Conservation (phyloP, 37 sponge, comb jelly and placozoan genomes). For the Amphimedon queenslandica region DNA sequence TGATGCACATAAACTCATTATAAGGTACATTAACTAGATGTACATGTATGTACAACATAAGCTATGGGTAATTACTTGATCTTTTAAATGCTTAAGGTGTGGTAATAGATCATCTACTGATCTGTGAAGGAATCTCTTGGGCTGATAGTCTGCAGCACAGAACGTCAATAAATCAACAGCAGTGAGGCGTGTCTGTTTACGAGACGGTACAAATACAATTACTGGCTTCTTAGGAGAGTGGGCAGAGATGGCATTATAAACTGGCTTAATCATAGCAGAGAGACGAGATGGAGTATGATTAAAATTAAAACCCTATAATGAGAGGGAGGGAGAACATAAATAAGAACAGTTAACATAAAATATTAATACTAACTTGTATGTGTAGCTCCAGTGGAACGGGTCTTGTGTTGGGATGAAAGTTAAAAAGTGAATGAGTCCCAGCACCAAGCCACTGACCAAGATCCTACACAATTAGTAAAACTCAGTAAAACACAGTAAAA, state of each 20-base stretch:
- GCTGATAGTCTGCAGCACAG: constrained; percentile 83
- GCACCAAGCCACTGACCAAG: constrained; percentile 97
- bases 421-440: constrained; percentile 77
- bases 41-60: too few species aligned
- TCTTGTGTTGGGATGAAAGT: constrained; percentile 93
- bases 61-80: constrained; percentile 77
- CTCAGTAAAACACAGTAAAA: background rate
- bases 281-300: constrained; percentile 95
- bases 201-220: constrained; percentile 95
- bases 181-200: constrained; percentile 93
- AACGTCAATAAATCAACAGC: constrained; percentile 95
- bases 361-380: constrained; percentile 66
- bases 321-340: constrained; percentile 2
- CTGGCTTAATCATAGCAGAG: constrained; percentile 94
- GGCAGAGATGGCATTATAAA: constrained; percentile 87
- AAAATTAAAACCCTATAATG: constrained; percentile 77
- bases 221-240: constrained; percentile 87
- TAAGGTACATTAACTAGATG: too few species aligned
- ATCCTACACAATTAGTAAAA: constrained; percentile 66
- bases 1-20: too few species aligned
- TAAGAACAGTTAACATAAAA: background rate
- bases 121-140: constrained; percentile 94
- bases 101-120: constrained; percentile 68
- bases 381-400: constrained; percentile 97
- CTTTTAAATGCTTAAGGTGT: constrained; percentile 85